Base-by-base conservation (phyloP, 1,140 invertebrate genomes). In the Dendrolimus kikuchii region DNA sequence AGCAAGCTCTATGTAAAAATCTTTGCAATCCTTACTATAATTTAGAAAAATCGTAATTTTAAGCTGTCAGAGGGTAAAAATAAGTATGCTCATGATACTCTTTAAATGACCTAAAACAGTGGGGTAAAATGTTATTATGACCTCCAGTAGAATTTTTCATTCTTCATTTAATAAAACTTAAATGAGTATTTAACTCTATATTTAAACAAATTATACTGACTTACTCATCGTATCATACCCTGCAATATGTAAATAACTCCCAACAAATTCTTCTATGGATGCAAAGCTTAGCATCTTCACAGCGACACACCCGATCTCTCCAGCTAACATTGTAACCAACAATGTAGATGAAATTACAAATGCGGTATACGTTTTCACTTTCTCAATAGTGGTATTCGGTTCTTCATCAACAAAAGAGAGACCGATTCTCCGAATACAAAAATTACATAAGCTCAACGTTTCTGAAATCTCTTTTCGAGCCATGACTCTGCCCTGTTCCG, bases 211-310 rank as follows among this genome's bases (percentile, higher is more conserved):
- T 23, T 36, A 47, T 7, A 47, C 8, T 38, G 46, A 75, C 71
- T 72, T 51, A 82, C 77, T 78, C 67, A 82, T 74, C 5, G 65
- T 72, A 62, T 72, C 77, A 42, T 82, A 80, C 46, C 77, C 77
- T 41, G 69, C 69, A 45, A 82, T 79, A 44, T 82, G 79, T 47
- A 82, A 55, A 39, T 68, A 62, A 38, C 71, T 69, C 1, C 68
- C 66, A 23, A 82, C 66, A 44, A 80, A 77, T 44, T 75, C 71
- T 40, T 69, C 77, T 0, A 82, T 61, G 1, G 70, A 73, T 0
- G 70, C 57, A 2, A 66, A 67, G 8, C 59, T 68, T 5, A 69
- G 53, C 10, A 80, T 49, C 49, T 77, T 66, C 6, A 51, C 58
- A 40, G 67, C 49, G 8, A 74, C 70, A 40, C 73, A 77, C 8